A percentile compares a stretch with the other conserved stretches of the same genome.
phyloP scores from a whole-genome alignment of 2,888 invertebrate genomes.

The Carterocephalus palaemon region DNA sequence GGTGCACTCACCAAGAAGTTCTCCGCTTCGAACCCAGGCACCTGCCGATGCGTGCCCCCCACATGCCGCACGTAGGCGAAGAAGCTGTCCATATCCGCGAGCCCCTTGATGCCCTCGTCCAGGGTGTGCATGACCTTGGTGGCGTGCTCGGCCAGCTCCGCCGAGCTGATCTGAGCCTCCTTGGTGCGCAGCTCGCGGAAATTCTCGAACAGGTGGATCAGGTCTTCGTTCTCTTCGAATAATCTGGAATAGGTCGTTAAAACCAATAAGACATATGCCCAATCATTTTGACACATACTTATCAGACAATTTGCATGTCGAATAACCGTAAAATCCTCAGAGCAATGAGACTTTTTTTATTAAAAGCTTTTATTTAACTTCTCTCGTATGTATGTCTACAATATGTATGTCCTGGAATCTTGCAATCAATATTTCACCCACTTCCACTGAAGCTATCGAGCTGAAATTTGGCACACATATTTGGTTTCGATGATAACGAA shows the following conservation, averaged over 20 bases:
- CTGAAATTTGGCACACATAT: too few species aligned
- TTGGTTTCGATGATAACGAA: too few species aligned
- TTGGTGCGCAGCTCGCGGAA: constrained; percentile 86
- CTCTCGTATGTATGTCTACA: too few species aligned
- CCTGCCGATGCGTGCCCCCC: constrained; percentile 88
- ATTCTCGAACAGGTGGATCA: constrained; percentile 86
- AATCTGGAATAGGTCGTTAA: constrained; percentile 78
- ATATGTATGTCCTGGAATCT: too few species aligned
- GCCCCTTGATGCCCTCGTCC: constrained; percentile 90
- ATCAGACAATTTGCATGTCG: too few species aligned
- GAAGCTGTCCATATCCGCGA: constrained; percentile 90
- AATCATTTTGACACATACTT: too few species aligned
- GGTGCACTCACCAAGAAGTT: constrained; percentile 88
- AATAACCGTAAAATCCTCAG: too few species aligned
- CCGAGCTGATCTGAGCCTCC: constrained; percentile 86
- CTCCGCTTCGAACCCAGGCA: constrained; percentile 89
- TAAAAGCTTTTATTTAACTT: too few species aligned
- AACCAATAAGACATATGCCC: too few species aligned
- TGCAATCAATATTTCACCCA: too few species aligned
- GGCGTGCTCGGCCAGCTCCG: constrained; percentile 92
- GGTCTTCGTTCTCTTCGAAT: constrained; percentile 90
- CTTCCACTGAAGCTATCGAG: too few species aligned
- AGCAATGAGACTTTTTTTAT: too few species aligned
- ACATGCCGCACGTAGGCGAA: constrained; percentile 87
- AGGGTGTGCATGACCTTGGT: constrained; percentile 92